A percentile compares a stretch with the other conserved stretches of the same genome.
phyloP scores from a whole-genome alignment of 2,113 vertebrate species.

The Oncorhynchus nerka region DNA sequence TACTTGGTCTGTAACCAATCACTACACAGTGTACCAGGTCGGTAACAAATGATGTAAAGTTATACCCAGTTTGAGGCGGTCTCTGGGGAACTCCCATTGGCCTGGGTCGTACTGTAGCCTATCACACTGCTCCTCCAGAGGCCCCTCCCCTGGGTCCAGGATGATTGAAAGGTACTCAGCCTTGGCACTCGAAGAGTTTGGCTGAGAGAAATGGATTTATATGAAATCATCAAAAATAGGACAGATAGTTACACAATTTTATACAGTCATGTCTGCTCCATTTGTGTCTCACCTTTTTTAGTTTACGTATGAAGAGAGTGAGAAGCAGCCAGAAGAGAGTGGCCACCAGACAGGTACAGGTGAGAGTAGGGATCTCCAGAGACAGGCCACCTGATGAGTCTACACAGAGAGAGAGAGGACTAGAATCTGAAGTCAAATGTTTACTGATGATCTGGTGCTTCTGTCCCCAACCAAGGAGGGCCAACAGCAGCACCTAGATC shows the following conservation, averaged over 20 bases:
- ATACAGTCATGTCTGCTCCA: no score
- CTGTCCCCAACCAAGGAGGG: no score
- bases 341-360: slow-evolving; percentile 77
- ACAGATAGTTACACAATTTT: no score
- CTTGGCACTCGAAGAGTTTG: slow-evolving; percentile 74
- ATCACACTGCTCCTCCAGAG: slow-evolving; percentile 84
- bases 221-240: neutral
- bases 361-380: slow-evolving; percentile 78
- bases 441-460: no score
- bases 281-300: slow-evolving; percentile 75
- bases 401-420: slow-evolving; percentile 43
- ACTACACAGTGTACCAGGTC: neutral
- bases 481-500: no score
- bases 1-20: neutral
- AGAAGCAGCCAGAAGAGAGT: slow-evolving; percentile 70
- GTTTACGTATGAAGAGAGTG: slow-evolving; percentile 90
- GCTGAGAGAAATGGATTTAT: slow-evolving; percentile 61
- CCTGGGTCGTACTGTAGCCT: slow-evolving; percentile 86
- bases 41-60: neutral
- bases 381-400: slow-evolving; percentile 76
- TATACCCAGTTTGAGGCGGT: slow-evolving; percentile 90
- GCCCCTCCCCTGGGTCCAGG: slow-evolving; percentile 84
- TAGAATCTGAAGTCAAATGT: no score
- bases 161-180: slow-evolving; percentile 89
- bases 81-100: slow-evolving; percentile 91